phyloP scores from a whole-genome alignment of 2,797 vertebrate genomes.

The Aselliscus stoliczkanus region DNA sequence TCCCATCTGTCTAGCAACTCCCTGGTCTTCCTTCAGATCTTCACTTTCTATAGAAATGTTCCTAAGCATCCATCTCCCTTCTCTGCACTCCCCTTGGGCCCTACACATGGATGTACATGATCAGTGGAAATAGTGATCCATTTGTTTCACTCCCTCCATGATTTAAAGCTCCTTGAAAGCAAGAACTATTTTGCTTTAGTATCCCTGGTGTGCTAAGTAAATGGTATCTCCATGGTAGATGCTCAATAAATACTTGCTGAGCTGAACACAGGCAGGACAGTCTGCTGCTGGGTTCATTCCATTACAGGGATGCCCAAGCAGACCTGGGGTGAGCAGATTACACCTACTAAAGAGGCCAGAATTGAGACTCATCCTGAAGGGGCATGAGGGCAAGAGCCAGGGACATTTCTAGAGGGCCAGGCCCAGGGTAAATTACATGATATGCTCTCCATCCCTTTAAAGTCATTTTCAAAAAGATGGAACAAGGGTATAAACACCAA shows the following conservation, averaged over 20 bases:
- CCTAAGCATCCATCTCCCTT: background rate
- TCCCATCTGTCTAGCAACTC: background rate
- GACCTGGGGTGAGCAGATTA: background rate
- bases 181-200: background rate
- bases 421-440: background rate
- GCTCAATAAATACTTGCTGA: background rate
- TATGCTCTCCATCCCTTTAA: background rate
- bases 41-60: background rate
- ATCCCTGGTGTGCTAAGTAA: background rate
- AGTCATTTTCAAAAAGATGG: background rate
- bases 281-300: background rate
- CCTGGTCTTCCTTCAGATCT: background rate
- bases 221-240: background rate
- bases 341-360: background rate
- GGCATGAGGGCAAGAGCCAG: background rate
- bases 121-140: background rate
- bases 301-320: background rate
- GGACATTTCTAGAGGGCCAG: background rate
- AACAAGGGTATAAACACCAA: background rate
- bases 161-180: background rate
- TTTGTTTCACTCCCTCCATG: background rate
- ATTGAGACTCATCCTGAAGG: background rate
- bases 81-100: background rate
- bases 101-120: accelerated
- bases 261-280: background rate